Percentiles rank a stretch among this genome's conserved stretches.
phyloP scores from a whole-genome alignment of 1,140 invertebrate species.

The Tetragnatha versicolor region DNA sequence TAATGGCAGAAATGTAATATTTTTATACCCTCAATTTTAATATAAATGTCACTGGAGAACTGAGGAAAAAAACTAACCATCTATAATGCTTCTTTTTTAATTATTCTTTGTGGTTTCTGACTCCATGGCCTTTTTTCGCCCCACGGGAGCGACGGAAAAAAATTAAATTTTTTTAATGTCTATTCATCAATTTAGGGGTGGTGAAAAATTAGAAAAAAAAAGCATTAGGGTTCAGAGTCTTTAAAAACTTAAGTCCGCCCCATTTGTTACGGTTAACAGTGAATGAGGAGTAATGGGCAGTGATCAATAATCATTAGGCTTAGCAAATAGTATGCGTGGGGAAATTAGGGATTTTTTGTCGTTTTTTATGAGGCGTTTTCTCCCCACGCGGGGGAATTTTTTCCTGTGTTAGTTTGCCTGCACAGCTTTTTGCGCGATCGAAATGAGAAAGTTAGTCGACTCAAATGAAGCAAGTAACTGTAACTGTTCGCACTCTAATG shows the following conservation, averaged over 20 bases:
- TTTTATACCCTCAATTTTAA: conserved; percentile 56
- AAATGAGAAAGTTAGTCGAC: too few species aligned
- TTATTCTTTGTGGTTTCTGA: conserved; percentile 47
- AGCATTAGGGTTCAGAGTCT: conserved; percentile 44
- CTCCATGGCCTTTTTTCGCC: conserved; percentile 12
- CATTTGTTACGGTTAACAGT: conserved; percentile 52
- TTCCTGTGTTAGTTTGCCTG: too few species aligned
- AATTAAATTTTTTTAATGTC: conserved; percentile 33
- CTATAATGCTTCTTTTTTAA: conserved; percentile 41
- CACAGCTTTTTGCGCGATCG: too few species aligned
- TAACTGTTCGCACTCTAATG: too few species aligned
- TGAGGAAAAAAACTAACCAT: conserved; percentile 41
- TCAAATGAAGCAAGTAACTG: too few species aligned
- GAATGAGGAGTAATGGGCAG: conserved; percentile 50
- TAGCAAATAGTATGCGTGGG: conserved; percentile 35
- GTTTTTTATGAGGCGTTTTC: too few species aligned
- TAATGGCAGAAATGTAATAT: conserved; percentile 53
- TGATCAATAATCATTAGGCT: conserved; percentile 52
- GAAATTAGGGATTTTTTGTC: conserved; percentile 12
- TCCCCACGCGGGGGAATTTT: too few species aligned
- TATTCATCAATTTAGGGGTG: conserved; percentile 54
- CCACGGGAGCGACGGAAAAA: neutral
- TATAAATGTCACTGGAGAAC: conserved; percentile 49
- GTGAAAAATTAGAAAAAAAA: conserved; percentile 47
- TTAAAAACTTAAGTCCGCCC: conserved; percentile 50